These are phyloP conservation scores for Ceyx margarethae DNA, from an alignment of 2,113 vertebrate species.

Conservation along the genomic window DNA sequence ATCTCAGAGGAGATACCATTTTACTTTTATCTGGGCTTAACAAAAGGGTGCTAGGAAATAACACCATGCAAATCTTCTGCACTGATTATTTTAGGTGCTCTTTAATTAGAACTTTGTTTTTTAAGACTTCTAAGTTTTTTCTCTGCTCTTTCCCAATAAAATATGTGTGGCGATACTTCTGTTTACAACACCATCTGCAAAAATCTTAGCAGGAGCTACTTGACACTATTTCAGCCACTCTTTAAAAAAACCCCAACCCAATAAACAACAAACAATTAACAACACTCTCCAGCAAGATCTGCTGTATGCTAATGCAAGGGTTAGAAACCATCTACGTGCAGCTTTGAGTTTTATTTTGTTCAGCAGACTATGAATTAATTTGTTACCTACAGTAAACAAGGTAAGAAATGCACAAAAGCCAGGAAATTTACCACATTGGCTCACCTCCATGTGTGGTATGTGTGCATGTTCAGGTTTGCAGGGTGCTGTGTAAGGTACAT, in stretches of 20 bases:
- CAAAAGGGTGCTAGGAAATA: conserved; percentile 46
- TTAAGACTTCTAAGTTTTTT: background rate
- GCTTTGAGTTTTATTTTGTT: background rate
- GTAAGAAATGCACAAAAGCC: background rate
- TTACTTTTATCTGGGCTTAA: background rate
- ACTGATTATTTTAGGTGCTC: conserved; percentile 21
- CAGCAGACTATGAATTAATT: background rate
- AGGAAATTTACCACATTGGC: background rate
- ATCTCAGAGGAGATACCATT: background rate
- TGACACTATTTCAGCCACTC: background rate
- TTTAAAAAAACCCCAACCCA: background rate
- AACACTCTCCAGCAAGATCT: background rate
- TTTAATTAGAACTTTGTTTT: conserved; percentile 43
- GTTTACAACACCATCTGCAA: background rate
- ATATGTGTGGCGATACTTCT: background rate
- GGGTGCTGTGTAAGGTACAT: background rate
- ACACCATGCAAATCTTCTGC: conserved; percentile 30
- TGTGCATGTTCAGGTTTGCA: background rate
- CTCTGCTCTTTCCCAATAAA: background rate
- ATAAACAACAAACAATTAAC: background rate
- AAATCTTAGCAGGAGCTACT: background rate
- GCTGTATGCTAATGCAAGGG: background rate
- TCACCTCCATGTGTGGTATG: background rate
- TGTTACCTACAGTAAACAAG: background rate
- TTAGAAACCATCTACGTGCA: background rate